Evolutionary conservation across 2,888 invertebrate genomes (phyloP), one percentile per base, ranked within the genome.

Genomic region (Oligia fasciuncula): DNA sequence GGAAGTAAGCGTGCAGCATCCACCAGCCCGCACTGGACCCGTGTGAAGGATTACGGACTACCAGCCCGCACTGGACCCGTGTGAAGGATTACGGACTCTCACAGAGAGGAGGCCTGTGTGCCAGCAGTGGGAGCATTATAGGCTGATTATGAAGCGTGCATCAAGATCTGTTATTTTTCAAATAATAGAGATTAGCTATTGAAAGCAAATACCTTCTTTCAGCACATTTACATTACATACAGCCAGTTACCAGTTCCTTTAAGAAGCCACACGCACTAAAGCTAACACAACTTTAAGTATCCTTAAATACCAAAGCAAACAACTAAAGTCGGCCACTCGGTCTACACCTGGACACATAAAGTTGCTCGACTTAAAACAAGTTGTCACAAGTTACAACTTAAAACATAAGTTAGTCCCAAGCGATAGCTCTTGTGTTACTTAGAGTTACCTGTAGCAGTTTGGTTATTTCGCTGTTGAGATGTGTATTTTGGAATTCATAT

Each of bases 291-390:
- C 71, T 71, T 76, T 43, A 80, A 75, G 71, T 70, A 63, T 65
- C 62, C 35, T 73, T 76, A 77, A 84, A 79, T 74, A 67, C 66
- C 1, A 69, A 77, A 86, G 54, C 51, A 73, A 80, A 85, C 76
- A 80, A 67, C 29, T 35, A 67, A 78, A 83, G 70, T 85, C 62
- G 57, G 57, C 65, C 68, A 76, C 60, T 81, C 71, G 40, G 14
- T 40, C 54, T 74, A 80, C 79, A 87, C 85, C 86, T 86, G 83
- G 76, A 83, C 79, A 63, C 70, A 72, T 78, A 79, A 85, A 87
- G 74, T 80, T 80, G 70, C 29, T 67, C 60, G 75, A 79, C 82
- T 87, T 87, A 76, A 84, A 85, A 85, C 84, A 87, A 87, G 82
- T 87, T 84, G 87, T 78, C 74, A 67, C 70, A 87, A 81, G 73